Conservation (phyloP, 2,113 vertebrate species). For the Actenoides lindsayi region DNA sequence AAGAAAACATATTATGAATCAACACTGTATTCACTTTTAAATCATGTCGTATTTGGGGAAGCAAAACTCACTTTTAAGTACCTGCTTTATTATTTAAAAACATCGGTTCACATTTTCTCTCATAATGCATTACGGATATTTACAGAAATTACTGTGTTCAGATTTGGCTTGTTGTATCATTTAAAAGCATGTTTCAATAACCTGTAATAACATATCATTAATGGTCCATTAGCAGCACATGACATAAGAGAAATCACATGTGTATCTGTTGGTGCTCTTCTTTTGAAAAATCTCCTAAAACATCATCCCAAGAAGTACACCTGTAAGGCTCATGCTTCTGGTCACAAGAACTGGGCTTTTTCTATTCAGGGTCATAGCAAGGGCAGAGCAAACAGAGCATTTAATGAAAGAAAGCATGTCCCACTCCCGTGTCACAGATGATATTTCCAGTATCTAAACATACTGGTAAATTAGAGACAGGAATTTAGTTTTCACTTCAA, state of each 20-base stretch:
- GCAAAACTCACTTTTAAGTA: background rate
- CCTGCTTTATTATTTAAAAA: background rate
- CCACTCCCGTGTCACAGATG: background rate
- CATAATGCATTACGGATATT: background rate
- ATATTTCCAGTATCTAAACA: background rate
- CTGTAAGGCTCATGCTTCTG: background rate
- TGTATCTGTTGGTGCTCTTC: background rate
- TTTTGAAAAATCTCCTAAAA: conserved; percentile 1
- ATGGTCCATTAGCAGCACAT: background rate
- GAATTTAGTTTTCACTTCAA: background rate
- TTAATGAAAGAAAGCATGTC: conserved; percentile 2
- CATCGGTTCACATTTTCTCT: background rate
- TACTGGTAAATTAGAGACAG: background rate
- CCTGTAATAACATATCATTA: background rate
- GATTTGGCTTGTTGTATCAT: background rate
- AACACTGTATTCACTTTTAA: background rate
- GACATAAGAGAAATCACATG: background rate
- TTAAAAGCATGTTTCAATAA: conserved; percentile 41
- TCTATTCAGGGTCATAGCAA: background rate
- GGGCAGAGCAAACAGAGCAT: background rate
- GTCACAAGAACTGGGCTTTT: background rate
- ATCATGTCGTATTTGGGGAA: background rate
- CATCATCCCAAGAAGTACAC: background rate
- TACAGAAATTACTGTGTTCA: background rate
- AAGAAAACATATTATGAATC: conserved; percentile 1